Conservation (phyloP, 1,140 invertebrate genomes). For the Drosophila teissieri region DNA sequence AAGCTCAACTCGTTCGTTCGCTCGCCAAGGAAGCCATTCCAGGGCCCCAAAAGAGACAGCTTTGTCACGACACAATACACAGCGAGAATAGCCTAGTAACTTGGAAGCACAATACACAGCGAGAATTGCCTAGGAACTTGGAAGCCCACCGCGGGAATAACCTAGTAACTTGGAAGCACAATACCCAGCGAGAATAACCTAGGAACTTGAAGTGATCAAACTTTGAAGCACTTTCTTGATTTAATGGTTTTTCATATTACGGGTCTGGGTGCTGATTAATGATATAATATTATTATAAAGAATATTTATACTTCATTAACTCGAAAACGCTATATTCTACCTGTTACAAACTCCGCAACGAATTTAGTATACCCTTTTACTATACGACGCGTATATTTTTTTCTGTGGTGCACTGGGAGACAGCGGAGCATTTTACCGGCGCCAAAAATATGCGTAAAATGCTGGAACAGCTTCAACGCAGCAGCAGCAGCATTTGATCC, state of each 20-base stretch:
- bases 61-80: neutral
- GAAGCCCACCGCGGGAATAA: too few species aligned
- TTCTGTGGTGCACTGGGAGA: neutral
- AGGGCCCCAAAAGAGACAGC: neutral
- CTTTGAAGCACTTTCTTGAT: too few species aligned
- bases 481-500: constrained; percentile 4
- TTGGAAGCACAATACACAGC: too few species aligned
- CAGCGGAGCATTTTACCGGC: constrained; percentile 45
- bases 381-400: neutral
- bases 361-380: too few species aligned
- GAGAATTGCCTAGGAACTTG: too few species aligned
- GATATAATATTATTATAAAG: too few species aligned
- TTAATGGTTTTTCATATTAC: too few species aligned
- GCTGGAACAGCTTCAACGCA: constrained; percentile 17
- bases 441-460: constrained; percentile 61
- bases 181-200: neutral
- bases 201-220: too few species aligned
- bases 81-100: neutral
- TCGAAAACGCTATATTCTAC: too few species aligned
- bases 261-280: too few species aligned
- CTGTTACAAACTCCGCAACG: too few species aligned
- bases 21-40: constrained; percentile 21
- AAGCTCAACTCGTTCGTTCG: constrained; percentile 35
- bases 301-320: too few species aligned
- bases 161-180: neutral